phyloP scores from a whole-genome alignment of 2,888 invertebrate genomes.

The Conistra vaccinii region DNA sequence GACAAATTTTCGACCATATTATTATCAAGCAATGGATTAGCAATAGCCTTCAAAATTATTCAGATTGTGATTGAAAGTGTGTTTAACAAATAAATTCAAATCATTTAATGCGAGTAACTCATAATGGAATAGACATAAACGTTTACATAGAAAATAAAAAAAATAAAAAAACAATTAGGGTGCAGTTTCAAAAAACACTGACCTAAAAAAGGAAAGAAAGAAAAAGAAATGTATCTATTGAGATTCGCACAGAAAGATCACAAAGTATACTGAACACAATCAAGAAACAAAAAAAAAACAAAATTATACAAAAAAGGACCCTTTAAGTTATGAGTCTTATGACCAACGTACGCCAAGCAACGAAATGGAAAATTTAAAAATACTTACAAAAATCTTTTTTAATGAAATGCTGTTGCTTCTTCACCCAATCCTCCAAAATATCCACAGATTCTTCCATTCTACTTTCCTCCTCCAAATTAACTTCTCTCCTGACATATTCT shows the following conservation, averaged over 20 bases:
- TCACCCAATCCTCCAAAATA: constrained; percentile 73
- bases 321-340: no score
- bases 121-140: no score
- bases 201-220: no score
- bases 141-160: no score
- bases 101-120: no score
- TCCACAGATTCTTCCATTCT: constrained; percentile 72
- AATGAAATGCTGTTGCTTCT: constrained; percentile 71
- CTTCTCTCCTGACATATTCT: constrained; percentile 63
- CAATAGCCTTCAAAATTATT: no score
- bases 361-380: neutral
- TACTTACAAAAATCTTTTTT: constrained; percentile 74
- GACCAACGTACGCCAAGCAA: neutral
- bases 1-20: no score
- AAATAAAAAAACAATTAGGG: no score
- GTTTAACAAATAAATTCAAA: no score
- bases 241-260: neutral
- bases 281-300: neutral
- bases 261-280: neutral
- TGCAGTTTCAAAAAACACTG: no score
- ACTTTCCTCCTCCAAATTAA: constrained; percentile 67
- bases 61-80: no score
- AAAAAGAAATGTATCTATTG: neutral
- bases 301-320: neutral
- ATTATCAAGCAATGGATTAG: no score